Conservation (phyloP, 2,888 invertebrate species). For the Digitonthophagus gazella region DNA sequence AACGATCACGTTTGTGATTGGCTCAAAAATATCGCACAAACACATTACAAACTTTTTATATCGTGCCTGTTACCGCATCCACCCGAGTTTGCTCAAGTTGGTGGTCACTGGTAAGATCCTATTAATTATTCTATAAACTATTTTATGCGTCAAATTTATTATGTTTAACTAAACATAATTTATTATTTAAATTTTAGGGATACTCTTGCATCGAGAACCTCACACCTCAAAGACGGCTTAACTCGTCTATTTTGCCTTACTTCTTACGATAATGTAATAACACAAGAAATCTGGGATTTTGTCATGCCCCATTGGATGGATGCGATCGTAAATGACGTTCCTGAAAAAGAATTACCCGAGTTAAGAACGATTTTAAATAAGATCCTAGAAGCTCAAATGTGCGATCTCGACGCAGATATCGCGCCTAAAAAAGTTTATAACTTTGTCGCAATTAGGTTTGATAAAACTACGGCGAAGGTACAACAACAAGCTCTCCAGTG, state of each 20-base stretch:
- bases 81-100: slow-evolving; percentile 91
- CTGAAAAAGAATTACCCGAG: slow-evolving; percentile 82
- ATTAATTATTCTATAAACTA: background rate
- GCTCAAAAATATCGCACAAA: slow-evolving; percentile 79
- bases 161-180: too few relatives aligned
- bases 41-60: slow-evolving; percentile 86
- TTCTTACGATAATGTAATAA: slow-evolving; percentile 91
- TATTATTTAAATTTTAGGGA: slow-evolving; percentile 57
- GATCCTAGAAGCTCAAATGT: slow-evolving; percentile 95
- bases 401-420: slow-evolving; percentile 91
- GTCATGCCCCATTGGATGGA: slow-evolving; percentile 99
- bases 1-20: slow-evolving; percentile 90
- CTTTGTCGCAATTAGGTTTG: slow-evolving; percentile 86
- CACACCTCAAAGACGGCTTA: slow-evolving; percentile 92
- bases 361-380: slow-evolving; percentile 83
- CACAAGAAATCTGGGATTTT: slow-evolving; percentile 94
- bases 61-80: slow-evolving; percentile 95
- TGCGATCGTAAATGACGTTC: slow-evolving; percentile 89
- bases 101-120: slow-evolving; percentile 83
- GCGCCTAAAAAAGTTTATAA: slow-evolving; percentile 79
- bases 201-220: slow-evolving; percentile 79
- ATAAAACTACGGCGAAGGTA: slow-evolving; percentile 73
- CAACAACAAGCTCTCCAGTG: slow-evolving; percentile 87
- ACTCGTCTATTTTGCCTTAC: slow-evolving; percentile 93
- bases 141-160: background rate